These are phyloP conservation scores for Didymodactylos carnosus DNA, from an alignment of 2,888 invertebrate species.

Conservation along the genomic window DNA sequence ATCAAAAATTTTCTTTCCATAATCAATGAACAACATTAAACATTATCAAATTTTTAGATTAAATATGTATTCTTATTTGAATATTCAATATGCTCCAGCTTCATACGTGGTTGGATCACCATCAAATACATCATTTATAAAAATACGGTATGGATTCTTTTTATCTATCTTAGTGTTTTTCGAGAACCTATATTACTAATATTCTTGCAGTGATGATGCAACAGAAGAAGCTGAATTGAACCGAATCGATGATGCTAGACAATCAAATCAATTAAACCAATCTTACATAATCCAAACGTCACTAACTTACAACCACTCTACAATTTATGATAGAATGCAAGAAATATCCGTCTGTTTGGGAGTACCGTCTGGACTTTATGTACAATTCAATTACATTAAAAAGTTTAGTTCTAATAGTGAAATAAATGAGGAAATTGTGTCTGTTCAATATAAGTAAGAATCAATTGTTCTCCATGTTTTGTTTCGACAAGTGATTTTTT, in stretches of 20 bases:
- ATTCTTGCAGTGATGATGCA: neutral
- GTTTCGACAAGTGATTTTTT: neutral
- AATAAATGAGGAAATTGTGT: neutral
- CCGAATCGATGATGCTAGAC: neutral
- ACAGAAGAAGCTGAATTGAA: neutral
- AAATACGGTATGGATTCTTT: neutral
- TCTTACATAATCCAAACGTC: neutral
- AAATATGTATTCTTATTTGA: neutral
- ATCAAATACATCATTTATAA: neutral
- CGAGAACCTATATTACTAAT: neutral
- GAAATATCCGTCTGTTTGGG: neutral
- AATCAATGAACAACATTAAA: no score
- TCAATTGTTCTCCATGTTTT: neutral
- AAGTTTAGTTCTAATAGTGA: neutral
- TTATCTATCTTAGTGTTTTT: no score
- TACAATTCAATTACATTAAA: neutral
- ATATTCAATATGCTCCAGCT: neutral
- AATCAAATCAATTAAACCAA: neutral
- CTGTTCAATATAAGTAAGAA: neutral
- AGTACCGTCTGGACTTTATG: neutral
- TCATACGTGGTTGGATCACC: neutral
- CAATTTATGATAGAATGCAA: neutral
- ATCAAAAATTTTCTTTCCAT: no score
- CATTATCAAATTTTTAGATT: neutral
- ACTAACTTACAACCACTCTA: accelerated